phyloP scores from a whole-genome alignment of 2,888 invertebrate genomes.

The Hetaerina titia region DNA sequence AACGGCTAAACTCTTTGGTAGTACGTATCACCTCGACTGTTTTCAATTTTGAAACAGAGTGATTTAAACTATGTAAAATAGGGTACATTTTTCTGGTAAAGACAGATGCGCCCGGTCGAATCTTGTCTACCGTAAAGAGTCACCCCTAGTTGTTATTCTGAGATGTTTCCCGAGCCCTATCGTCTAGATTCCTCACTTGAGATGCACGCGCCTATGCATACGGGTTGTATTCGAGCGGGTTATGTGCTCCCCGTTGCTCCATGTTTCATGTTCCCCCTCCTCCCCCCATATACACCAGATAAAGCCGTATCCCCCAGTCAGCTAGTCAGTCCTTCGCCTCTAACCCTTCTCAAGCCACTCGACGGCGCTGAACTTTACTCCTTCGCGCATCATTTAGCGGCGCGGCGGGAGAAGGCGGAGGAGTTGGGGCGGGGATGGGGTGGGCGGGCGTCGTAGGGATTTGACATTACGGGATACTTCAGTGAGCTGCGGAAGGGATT shows the following conservation, averaged over 20 bases:
- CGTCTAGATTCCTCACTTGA: neutral
- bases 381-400: constrained; percentile 46
- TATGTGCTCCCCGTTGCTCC: neutral
- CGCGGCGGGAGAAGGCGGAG: neutral
- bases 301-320: neutral
- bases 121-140: too few species aligned
- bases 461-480: constrained; percentile 43
- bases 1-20: neutral
- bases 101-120: too few species aligned
- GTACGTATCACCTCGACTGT: neutral
- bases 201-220: neutral
- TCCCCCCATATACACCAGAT: neutral
- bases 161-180: too few species aligned
- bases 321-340: neutral
- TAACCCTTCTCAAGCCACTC: neutral
- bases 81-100: too few species aligned
- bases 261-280: neutral
- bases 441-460: neutral
- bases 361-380: constrained; percentile 6
- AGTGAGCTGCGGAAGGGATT: neutral
- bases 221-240: neutral
- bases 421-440: neutral
- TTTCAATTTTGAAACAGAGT: neutral
- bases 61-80: neutral
- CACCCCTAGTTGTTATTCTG: too few species aligned